Conservation (phyloP, 2,888 invertebrate genomes). For the Leptopilina myrica region DNA sequence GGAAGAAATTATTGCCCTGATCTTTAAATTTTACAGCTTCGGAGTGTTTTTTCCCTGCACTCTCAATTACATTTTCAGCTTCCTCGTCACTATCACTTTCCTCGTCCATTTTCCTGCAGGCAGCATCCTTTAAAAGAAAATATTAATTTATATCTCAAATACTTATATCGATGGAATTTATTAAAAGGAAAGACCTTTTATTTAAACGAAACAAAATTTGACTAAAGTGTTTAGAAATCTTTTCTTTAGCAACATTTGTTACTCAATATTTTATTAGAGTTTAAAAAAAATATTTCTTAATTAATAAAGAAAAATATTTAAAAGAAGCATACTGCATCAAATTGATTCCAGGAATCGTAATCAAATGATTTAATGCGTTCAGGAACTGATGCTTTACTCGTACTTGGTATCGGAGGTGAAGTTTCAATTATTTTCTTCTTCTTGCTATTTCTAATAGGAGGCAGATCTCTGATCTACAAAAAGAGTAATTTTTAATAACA, state of each 20-base stretch:
- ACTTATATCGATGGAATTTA: too few species aligned
- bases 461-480: slow-evolving; percentile 74
- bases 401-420: slow-evolving; percentile 62
- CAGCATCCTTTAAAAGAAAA: slow-evolving; percentile 78
- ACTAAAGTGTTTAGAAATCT: not conserved
- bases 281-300: not conserved
- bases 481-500: not conserved
- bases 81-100: slow-evolving; percentile 73
- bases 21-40: slow-evolving; percentile 85
- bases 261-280: not conserved
- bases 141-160: not conserved
- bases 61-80: slow-evolving; percentile 79
- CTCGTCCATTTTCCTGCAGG: slow-evolving; percentile 82
- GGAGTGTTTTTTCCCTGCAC: slow-evolving; percentile 77
- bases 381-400: slow-evolving; percentile 39
- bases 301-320: not conserved
- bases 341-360: slow-evolving; percentile 87
- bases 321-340: slow-evolving; percentile 82
- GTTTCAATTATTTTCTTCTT: slow-evolving; percentile 64
- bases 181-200: too few species aligned
- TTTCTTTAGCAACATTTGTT: too few species aligned
- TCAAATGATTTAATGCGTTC: slow-evolving; percentile 81
- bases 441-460: slow-evolving; percentile 78
- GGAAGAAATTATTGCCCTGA: slow-evolving; percentile 90
- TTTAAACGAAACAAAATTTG: too few species aligned